Conservation (phyloP, 2,113 vertebrate species). For the Capricornis sumatraensis region DNA sequence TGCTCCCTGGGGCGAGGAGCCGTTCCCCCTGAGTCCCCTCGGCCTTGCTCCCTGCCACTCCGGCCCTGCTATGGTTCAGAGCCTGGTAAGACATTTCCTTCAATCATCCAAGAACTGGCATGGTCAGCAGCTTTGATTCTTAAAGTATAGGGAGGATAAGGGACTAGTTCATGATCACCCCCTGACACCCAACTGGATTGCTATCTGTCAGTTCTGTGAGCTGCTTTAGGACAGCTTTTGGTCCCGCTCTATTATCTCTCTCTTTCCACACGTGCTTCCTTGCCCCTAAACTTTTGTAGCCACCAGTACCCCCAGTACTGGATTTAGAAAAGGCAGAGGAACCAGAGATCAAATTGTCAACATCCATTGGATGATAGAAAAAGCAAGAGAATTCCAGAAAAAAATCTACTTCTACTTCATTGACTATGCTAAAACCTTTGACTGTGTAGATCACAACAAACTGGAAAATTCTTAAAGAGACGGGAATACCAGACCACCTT, state of each 20-base stretch:
- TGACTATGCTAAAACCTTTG: not conserved
- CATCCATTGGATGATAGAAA: not conserved
- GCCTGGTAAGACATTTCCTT: constrained; percentile 51
- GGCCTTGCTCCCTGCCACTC: constrained; percentile 73
- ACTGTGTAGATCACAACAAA: not conserved
- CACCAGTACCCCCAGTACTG: not conserved
- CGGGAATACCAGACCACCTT: not conserved
- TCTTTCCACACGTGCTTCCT: not conserved
- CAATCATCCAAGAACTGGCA: not conserved
- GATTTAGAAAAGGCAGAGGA: not conserved
- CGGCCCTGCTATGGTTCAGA: constrained; percentile 58
- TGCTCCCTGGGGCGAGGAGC: constrained; percentile 49
- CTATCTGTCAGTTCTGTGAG: not conserved
- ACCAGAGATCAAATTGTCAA: not conserved
- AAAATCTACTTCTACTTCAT: not conserved
- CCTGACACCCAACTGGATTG: not conserved
- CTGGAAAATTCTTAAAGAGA: not conserved
- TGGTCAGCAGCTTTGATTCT: not conserved
- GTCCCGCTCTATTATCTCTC: not conserved
- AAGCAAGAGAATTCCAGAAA: not conserved
- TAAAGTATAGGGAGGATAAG: not conserved
- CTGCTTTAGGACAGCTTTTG: not conserved
- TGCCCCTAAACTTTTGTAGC: not conserved
- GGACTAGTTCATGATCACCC: not conserved
- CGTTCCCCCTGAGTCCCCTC: not conserved